Evolutionary conservation across 2,888 invertebrate genomes (phyloP).

Genomic region (Pristionchus entomophagus): DNA sequence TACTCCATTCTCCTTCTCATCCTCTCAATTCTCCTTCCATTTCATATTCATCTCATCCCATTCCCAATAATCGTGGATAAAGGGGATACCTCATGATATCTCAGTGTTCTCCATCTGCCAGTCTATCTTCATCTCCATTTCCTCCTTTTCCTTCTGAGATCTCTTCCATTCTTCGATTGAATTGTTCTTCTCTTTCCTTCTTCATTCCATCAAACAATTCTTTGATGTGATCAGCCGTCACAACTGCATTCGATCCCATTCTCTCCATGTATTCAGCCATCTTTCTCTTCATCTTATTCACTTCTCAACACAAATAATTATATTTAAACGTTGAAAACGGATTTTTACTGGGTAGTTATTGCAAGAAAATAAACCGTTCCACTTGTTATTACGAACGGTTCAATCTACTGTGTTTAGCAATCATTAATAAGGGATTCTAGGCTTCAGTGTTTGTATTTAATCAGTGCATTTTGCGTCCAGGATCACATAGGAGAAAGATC

Average conservation of each 20-base stretch:
- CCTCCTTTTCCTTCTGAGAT: constrained; percentile 37
- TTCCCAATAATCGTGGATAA: neutral
- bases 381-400: no score
- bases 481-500: no score
- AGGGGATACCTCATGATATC: neutral
- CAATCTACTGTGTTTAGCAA: no score
- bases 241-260: constrained; percentile 43
- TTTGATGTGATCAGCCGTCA: constrained; percentile 56
- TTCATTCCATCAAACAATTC: constrained; percentile 54
- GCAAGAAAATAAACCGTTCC: no score
- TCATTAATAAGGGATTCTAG: no score
- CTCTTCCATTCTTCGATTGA: constrained; percentile 25
- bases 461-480: no score
- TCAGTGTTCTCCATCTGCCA: constrained; percentile 17
- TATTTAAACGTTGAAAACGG: no score
- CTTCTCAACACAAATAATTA: no score
- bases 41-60: neutral
- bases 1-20: neutral
- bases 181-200: constrained; percentile 30
- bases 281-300: constrained; percentile 58
- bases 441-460: no score
- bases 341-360: no score
- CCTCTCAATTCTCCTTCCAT: neutral
- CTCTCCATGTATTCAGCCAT: constrained; percentile 52
- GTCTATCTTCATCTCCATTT: constrained; percentile 29